These are phyloP conservation scores for Tricholauxania praeusta DNA, from an alignment of 2,888 invertebrate species.

Conservation along the genomic window DNA sequence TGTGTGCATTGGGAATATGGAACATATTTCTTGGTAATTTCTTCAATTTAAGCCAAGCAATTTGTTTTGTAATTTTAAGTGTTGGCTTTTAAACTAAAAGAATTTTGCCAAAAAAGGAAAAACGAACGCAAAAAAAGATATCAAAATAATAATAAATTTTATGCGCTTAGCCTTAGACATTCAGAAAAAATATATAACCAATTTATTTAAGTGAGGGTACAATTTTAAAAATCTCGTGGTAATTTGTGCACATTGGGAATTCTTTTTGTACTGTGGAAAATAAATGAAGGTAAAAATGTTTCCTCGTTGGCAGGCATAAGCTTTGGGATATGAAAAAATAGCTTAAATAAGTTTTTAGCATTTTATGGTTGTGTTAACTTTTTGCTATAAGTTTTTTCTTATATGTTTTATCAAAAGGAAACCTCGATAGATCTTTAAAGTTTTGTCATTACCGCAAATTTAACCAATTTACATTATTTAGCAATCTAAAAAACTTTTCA, in stretches of 20 bases:
- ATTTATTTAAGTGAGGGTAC: conserved; percentile 12
- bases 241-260: neutral
- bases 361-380: no score
- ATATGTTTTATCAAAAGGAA: no score
- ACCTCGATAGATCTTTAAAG: no score
- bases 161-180: neutral
- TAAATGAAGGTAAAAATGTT: neutral
- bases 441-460: no score
- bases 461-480: no score
- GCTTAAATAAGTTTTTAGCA: no score
- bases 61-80: conserved; percentile 7
- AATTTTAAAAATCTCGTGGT: neutral
- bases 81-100: neutral
- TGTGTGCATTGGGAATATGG: no score
- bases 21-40: no score
- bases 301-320: neutral
- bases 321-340: neutral
- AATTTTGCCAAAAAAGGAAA: neutral
- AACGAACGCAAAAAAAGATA: neutral
- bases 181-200: neutral
- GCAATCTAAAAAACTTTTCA: no score
- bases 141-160: neutral
- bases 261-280: neutral
- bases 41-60: conserved; percentile 7
- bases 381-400: no score